Percentiles rank a stretch among this genome's conserved stretches.
Conservation (phyloP, 2,797 vertebrate species). For the Natrix natrix region DNA sequence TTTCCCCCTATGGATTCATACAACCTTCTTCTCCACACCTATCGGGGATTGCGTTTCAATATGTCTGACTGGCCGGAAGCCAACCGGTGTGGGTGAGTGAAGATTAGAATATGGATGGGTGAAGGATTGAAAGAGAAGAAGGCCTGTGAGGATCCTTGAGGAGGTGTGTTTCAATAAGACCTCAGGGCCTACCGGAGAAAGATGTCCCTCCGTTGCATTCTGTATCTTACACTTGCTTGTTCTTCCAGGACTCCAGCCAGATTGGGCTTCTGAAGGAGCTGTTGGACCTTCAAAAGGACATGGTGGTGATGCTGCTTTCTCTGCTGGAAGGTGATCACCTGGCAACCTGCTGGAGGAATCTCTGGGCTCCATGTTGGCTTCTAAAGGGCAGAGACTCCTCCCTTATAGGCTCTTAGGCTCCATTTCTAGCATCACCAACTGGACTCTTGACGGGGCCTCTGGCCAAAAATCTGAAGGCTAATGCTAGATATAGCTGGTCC, state of each 20-base stretch:
- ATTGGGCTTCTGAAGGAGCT: conserved; percentile 92
- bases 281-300: conserved; percentile 94
- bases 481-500: not conserved
- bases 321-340: conserved; percentile 72
- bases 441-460: not conserved
- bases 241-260: conserved; percentile 88
- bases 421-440: not conserved
- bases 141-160: not conserved
- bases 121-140: not conserved
- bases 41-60: not conserved
- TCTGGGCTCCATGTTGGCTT: not conserved
- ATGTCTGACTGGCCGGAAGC: too few relatives aligned
- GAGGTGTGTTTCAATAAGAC: not conserved
- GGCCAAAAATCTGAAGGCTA: not conserved
- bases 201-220: fast-evolving
- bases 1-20: too few relatives aligned
- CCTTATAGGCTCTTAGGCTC: not conserved
- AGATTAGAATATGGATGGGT: not conserved
- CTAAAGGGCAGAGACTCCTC: not conserved
- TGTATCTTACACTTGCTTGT: not conserved
- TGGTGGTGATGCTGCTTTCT: conserved; percentile 96
- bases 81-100: not conserved
- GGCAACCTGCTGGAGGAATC: not conserved
- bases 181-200: not conserved
- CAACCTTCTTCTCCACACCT: too few relatives aligned